These are phyloP conservation scores for Littorina saxatilis DNA, from an alignment of 1,140 invertebrate species.

Conservation along the genomic window DNA sequence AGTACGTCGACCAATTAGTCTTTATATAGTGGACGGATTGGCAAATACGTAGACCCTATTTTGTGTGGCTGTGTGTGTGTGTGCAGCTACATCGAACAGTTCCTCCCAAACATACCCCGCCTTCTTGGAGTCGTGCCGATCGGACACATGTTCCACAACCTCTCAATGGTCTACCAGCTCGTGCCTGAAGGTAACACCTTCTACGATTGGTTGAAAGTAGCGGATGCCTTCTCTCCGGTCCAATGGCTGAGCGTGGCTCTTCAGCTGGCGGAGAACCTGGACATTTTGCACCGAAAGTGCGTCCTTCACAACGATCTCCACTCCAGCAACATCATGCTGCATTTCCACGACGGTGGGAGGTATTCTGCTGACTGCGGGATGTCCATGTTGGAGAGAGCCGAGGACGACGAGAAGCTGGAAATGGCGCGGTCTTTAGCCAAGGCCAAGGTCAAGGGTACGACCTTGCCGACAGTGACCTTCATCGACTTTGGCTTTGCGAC, in stretches of 20 bases:
- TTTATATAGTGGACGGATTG: no score
- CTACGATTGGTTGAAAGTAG: not conserved
- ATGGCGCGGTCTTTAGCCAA: not conserved
- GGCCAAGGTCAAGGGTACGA: constrained; percentile 13
- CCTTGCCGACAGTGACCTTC: constrained; percentile 20
- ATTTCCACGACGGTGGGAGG: not conserved
- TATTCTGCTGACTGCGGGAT: not conserved
- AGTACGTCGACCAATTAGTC: no score
- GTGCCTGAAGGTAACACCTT: not conserved
- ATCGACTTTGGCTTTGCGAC: constrained; percentile 23
- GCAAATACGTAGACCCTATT: no score
- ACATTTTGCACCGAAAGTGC: constrained; percentile 15
- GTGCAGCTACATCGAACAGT: not conserved
- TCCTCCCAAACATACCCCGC: not conserved
- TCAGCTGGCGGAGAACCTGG: not conserved
- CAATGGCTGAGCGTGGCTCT: constrained; percentile 26
- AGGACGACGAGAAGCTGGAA: not conserved
- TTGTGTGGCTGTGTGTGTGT: no score
- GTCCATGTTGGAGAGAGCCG: no score
- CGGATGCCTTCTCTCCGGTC: not conserved
- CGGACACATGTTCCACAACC: not conserved
- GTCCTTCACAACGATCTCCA: constrained; percentile 25
- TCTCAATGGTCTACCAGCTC: constrained; percentile 12
- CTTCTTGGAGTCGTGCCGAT: not conserved
- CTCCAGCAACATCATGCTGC: constrained; percentile 9